Percentiles rank a stretch among this genome's conserved stretches.
Evolutionary conservation across 2,113 vertebrate genomes (phyloP).

Genomic region (Gallinago undulata): DNA sequence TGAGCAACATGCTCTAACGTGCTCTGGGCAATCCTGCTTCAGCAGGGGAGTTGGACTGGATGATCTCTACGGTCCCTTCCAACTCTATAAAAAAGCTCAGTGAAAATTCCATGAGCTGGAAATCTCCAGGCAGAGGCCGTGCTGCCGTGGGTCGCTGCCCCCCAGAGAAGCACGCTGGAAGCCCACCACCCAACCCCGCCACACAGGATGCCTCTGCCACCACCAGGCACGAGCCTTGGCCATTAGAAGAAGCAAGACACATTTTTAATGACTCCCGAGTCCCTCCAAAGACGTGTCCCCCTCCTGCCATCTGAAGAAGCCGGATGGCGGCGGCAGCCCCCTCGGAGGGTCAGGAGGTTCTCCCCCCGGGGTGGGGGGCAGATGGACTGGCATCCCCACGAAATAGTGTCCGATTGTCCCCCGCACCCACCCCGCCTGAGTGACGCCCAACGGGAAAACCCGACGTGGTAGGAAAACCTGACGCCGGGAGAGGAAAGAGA

Average conservation of each 20-base stretch:
- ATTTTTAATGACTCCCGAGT: neutral
- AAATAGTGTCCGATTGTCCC: neutral
- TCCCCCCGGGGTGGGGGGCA: neutral
- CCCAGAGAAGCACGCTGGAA: neutral
- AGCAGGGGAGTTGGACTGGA: too few species aligned
- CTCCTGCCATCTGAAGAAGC: neutral
- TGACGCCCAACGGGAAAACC: neutral
- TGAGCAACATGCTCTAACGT: too few species aligned
- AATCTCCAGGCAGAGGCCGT: neutral
- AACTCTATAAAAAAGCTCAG: neutral
- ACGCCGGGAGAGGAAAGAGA: neutral
- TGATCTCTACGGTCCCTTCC: neutral
- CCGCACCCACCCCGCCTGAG: neutral
- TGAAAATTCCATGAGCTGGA: neutral
- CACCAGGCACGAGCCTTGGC: neutral
- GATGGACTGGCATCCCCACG: neutral
- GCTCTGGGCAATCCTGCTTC: too few species aligned
- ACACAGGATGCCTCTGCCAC: neutral
- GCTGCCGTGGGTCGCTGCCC: neutral
- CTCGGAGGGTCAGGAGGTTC: neutral
- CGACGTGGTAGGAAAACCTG: neutral
- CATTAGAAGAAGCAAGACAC: neutral
- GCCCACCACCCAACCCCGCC: neutral
- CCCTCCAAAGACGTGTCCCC: neutral
- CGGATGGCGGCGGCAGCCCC: neutral